Percentiles rank a stretch among this genome's conserved stretches.
These are phyloP conservation scores for Drosophila sucinea DNA, from an alignment of 1,140 invertebrate species.

Conservation along the genomic window DNA sequence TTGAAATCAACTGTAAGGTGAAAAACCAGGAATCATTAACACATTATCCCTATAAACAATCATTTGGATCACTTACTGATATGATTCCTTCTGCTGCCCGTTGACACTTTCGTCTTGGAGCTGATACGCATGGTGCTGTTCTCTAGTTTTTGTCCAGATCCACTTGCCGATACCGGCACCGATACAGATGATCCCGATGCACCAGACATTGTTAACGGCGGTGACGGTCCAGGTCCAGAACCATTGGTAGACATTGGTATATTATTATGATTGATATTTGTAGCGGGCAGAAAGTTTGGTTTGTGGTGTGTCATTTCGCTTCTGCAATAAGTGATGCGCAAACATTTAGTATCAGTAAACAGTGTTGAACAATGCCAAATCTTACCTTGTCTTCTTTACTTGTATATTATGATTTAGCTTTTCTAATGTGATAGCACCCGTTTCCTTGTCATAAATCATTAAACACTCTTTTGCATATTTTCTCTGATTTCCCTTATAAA, in stretches of 20 bases:
- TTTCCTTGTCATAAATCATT: constrained; percentile 94
- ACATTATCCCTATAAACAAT: neutral
- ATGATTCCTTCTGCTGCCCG: constrained; percentile 77
- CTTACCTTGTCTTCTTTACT: constrained; percentile 96
- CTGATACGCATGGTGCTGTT: constrained; percentile 79
- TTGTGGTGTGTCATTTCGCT: constrained; percentile 76
- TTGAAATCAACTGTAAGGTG: constrained; percentile 74
- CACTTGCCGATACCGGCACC: neutral
- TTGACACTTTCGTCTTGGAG: constrained; percentile 82
- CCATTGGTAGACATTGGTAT: constrained; percentile 15
- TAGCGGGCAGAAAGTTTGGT: constrained; percentile 66
- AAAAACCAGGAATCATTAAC: neutral
- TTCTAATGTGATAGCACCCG: constrained; percentile 96
- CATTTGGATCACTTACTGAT: constrained; percentile 64
- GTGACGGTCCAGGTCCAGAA: constrained; percentile 23
- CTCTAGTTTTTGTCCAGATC: constrained; percentile 63
- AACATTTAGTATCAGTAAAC: too few relatives aligned
- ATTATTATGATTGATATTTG: constrained; percentile 36
- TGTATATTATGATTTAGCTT: constrained; percentile 95
- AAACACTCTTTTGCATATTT: constrained; percentile 97
- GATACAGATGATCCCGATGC: neutral
- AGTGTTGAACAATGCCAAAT: neutral
- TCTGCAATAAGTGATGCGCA: constrained; percentile 35
- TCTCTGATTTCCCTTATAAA: constrained; percentile 96
- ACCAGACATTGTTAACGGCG: neutral